Conservation (phyloP, 2,113 vertebrate genomes). For the Ictalurus furcatus region DNA sequence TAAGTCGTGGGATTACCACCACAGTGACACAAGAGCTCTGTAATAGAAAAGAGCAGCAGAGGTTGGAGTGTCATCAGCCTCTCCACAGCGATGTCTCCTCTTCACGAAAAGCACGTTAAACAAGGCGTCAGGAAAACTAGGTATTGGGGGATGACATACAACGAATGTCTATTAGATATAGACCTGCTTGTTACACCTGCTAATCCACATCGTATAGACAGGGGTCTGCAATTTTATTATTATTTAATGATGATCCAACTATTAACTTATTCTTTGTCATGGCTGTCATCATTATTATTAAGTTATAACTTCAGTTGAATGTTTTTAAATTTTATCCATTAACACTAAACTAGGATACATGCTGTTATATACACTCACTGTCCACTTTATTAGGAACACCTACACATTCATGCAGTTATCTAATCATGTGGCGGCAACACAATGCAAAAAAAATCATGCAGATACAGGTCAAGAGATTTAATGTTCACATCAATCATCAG, state of each 20-base stretch:
- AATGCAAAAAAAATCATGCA: not conserved
- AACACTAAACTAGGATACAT: not conserved
- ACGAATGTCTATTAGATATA: not conserved
- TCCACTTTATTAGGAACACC: not conserved
- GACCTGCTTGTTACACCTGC: not conserved
- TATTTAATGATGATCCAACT: not conserved
- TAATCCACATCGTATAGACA: not conserved
- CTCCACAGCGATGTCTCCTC: constrained; percentile 18
- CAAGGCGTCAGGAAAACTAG: not conserved
- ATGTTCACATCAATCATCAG: not conserved
- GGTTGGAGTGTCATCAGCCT: constrained; percentile 29
- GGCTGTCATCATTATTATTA: not conserved
- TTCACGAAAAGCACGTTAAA: constrained; percentile 19
- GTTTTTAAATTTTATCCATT: not conserved
- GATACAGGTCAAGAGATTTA: not conserved
- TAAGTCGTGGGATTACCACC: constrained; percentile 34
- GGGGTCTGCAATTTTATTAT: not conserved
- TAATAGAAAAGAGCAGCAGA: constrained; percentile 33
- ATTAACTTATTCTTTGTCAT: not conserved
- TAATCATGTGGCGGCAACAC: not conserved
- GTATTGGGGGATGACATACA: not conserved
- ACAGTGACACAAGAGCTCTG: constrained; percentile 33
- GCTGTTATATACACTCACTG: not conserved
- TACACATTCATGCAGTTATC: too few species aligned
- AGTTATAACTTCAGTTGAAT: not conserved